These are phyloP conservation scores for Nipponia nippon DNA, from an alignment of 2,113 vertebrate genomes.

Conservation along the genomic window DNA sequence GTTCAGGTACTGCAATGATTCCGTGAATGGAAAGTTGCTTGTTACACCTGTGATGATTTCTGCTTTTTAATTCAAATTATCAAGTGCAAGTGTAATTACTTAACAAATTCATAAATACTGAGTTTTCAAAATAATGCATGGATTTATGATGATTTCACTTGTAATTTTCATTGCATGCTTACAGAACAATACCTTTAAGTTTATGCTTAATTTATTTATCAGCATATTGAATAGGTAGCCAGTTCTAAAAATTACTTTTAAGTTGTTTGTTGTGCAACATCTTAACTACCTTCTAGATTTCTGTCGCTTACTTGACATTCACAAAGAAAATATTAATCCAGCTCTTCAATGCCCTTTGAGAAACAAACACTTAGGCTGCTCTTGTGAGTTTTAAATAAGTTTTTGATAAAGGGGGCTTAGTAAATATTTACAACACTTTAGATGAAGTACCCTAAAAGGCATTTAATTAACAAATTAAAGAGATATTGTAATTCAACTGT, in stretches of 20 bases:
- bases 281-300: background rate
- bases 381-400: background rate
- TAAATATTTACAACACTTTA: slow-evolving; percentile 42
- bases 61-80: slow-evolving; percentile 27
- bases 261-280: background rate
- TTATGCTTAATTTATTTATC: background rate
- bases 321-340: background rate
- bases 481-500: slow-evolving; percentile 10
- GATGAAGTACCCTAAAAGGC: background rate
- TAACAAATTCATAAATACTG: slow-evolving; percentile 24
- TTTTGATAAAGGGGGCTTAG: background rate
- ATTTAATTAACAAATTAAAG: slow-evolving; percentile 55
- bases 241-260: background rate
- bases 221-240: background rate
- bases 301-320: background rate
- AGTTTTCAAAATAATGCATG: slow-evolving; percentile 15
- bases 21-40: background rate
- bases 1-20: slow-evolving; percentile 14
- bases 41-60: slow-evolving; percentile 27
- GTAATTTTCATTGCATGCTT: background rate
- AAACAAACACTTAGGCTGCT: background rate
- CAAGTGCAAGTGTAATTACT: slow-evolving; percentile 45
- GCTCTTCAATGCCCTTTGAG: background rate
- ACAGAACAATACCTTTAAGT: background rate
- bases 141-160: background rate